Conservation (phyloP, 2,797 vertebrate species). For the Megaceryle alcyon region DNA sequence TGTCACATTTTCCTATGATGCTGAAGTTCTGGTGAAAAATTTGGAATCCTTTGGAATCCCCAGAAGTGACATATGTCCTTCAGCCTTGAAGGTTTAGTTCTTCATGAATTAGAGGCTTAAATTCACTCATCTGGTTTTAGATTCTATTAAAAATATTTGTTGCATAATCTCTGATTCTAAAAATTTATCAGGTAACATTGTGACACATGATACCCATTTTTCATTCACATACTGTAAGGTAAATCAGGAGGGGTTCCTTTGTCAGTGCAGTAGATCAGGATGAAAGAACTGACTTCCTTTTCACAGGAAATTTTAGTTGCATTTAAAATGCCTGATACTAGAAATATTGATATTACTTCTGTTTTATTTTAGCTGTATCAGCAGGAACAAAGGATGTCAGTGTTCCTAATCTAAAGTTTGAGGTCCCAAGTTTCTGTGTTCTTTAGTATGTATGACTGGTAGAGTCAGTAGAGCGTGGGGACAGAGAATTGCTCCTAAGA, state of each 20-base stretch:
- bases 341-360: background rate
- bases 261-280: background rate
- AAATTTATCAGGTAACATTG: background rate
- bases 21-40: conserved; percentile 31
- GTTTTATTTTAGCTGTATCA: background rate
- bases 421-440: background rate
- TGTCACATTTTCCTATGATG: conserved; percentile 48
- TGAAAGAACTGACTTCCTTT: background rate
- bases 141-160: background rate
- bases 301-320: background rate
- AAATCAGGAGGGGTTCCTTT: background rate
- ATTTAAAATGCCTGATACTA: background rate
- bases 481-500: background rate
- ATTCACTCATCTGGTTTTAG: background rate
- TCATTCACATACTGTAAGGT: background rate
- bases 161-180: background rate
- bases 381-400: background rate
- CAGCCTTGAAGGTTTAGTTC: background rate
- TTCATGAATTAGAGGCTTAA: background rate
- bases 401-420: background rate
- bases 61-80: background rate
- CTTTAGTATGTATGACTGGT: background rate
- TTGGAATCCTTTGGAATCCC: background rate
- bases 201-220: background rate
- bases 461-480: background rate